phyloP scores from a whole-genome alignment of 2,797 vertebrate genomes.

The Galaxias olidus region DNA sequence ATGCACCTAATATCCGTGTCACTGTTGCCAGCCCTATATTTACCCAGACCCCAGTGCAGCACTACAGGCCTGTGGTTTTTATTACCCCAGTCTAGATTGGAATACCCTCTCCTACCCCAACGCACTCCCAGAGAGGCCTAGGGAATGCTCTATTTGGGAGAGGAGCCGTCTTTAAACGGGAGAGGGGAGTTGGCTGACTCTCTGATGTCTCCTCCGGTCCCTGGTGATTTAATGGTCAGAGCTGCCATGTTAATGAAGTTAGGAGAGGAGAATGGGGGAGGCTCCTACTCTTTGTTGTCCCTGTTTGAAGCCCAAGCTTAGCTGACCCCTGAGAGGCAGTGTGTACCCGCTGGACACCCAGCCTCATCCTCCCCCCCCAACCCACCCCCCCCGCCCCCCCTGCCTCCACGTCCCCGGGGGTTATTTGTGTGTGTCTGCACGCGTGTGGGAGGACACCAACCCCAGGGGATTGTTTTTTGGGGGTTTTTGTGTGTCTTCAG shows the following conservation, averaged over 20 bases:
- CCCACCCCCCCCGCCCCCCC: too few relatives aligned
- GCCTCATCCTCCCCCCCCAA: too few relatives aligned
- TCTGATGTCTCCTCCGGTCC: background rate
- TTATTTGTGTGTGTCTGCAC: conserved; percentile 9
- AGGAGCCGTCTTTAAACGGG: background rate
- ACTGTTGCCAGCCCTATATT: conserved; percentile 17
- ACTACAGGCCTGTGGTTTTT: background rate
- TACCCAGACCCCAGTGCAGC: conserved; percentile 9
- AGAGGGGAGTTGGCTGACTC: background rate
- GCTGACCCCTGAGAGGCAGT: conserved; percentile 11
- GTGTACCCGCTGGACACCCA: background rate
- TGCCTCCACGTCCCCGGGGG: background rate
- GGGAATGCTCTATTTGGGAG: conserved; percentile 7
- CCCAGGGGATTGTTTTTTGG: conserved; percentile 2
- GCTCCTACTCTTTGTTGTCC: background rate
- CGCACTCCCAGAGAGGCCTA: background rate
- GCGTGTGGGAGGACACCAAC: conserved; percentile 9
- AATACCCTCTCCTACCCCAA: conserved; percentile 4
- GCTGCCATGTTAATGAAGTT: background rate
- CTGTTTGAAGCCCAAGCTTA: background rate
- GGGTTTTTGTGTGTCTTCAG: too few relatives aligned
- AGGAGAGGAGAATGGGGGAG: background rate
- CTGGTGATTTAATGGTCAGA: background rate
- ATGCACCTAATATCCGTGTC: conserved; percentile 3
- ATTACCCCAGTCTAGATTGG: conserved; percentile 8